A percentile compares a stretch with the other conserved stretches of the same genome.
Conservation (phyloP, 2,797 vertebrate species). For the Perdix hodgsoniae region DNA sequence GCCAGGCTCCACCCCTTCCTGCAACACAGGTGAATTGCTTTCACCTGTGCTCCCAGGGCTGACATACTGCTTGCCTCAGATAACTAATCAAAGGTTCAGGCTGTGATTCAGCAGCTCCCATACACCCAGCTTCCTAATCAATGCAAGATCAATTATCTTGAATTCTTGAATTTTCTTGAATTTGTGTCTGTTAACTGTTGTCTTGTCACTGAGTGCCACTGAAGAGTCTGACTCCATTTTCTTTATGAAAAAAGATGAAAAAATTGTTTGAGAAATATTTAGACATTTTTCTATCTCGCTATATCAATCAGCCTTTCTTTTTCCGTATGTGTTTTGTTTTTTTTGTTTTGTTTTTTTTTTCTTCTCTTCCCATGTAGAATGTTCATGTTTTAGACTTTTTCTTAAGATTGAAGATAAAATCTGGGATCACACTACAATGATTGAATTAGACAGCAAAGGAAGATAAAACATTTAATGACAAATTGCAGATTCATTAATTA, state of each 20-base stretch:
- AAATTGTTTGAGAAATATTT: not conserved
- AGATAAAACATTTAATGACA: not conserved
- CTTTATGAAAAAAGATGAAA: not conserved
- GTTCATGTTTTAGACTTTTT: not conserved
- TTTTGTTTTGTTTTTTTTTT: not conserved
- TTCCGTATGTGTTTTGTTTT: not conserved
- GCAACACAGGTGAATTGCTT: too few relatives aligned
- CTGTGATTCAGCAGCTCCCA: too few relatives aligned
- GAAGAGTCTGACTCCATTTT: not conserved
- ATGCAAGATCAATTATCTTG: not conserved
- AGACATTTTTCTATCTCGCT: not conserved
- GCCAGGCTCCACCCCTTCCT: too few relatives aligned
- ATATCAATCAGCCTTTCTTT: not conserved
- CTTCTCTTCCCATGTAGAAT: not conserved
- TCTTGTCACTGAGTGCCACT: not conserved
- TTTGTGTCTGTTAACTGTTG: not conserved
- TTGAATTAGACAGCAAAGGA: not conserved
- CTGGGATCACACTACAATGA: not conserved
- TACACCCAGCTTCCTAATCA: not conserved
- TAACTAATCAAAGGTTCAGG: too few relatives aligned
- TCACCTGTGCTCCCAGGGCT: too few relatives aligned
- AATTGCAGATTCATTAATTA: not conserved
- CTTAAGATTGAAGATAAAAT: not conserved
- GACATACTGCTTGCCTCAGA: too few relatives aligned
- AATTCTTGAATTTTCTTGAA: not conserved